Evolutionary conservation across 2,797 vertebrate genomes (phyloP).

Genomic region (Loriculus beryllinus): DNA sequence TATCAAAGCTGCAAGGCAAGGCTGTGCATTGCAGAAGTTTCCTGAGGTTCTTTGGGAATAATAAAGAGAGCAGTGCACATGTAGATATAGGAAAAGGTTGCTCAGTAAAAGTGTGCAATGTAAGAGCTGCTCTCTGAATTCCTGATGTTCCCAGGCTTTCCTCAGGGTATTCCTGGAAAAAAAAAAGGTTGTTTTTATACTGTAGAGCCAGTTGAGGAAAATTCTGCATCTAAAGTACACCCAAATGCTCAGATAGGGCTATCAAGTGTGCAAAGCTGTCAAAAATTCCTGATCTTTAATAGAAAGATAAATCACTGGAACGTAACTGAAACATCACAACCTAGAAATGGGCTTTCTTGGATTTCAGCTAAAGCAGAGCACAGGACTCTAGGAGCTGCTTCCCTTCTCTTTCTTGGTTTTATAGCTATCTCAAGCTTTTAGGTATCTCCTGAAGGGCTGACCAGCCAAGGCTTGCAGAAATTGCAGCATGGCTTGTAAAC

Average conservation of each 20-base stretch:
- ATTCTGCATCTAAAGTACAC: background rate
- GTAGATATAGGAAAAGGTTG: background rate
- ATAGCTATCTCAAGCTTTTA: background rate
- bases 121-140: background rate
- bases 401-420: background rate
- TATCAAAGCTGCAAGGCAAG: background rate
- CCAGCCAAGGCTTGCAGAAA: background rate
- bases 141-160: background rate
- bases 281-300: background rate
- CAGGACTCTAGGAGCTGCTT: background rate
- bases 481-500: fast-evolving
- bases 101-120: fast-evolving
- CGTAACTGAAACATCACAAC: background rate
- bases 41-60: background rate
- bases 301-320: background rate
- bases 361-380: background rate
- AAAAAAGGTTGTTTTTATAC: background rate
- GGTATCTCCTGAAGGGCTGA: background rate
- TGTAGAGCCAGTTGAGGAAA: background rate
- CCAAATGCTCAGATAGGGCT: background rate
- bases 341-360: background rate
- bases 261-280: background rate
- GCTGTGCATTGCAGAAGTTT: background rate
- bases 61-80: background rate
- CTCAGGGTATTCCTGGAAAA: background rate